Evolutionary conservation across 1,140 invertebrate genomes (phyloP).

Genomic region (Drosophila elegans): DNA sequence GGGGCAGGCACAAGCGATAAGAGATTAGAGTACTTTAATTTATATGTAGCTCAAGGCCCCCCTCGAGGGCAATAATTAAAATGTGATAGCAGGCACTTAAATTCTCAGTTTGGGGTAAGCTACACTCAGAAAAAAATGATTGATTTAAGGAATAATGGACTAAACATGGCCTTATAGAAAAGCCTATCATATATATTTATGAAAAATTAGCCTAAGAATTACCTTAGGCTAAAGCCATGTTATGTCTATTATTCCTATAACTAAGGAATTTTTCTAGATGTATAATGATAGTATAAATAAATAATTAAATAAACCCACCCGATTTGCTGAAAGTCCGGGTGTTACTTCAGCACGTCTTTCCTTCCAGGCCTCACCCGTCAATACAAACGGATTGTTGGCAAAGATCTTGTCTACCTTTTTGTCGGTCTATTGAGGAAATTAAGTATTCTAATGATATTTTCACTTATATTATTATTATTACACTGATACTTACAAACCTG

Average conservation of each 20-base stretch:
- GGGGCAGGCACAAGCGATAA: background rate
- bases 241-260: no score
- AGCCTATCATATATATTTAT: no score
- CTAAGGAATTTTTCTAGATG: no score
- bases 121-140: no score
- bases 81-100: background rate
- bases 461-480: fast-evolving
- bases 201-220: no score
- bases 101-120: background rate
- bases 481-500: conserved; percentile 39
- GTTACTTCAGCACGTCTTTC: conserved; percentile 86
- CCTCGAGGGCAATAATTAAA: background rate
- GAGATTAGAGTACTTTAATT: background rate
- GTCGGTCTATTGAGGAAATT: conserved; percentile 41
- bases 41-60: background rate
- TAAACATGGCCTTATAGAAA: no score
- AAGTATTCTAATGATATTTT: conserved; percentile 41
- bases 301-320: conserved; percentile 45
- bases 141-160: no score
- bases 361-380: conserved; percentile 86
- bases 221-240: no score
- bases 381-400: conserved; percentile 84
- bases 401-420: conserved; percentile 82
- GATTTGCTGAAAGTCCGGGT: conserved; percentile 85
- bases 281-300: no score